Evolutionary conservation across 2,888 invertebrate species (phyloP), one percentile per base, ranked within the genome.

Genomic region (Tenthredo distinguenda): DNA sequence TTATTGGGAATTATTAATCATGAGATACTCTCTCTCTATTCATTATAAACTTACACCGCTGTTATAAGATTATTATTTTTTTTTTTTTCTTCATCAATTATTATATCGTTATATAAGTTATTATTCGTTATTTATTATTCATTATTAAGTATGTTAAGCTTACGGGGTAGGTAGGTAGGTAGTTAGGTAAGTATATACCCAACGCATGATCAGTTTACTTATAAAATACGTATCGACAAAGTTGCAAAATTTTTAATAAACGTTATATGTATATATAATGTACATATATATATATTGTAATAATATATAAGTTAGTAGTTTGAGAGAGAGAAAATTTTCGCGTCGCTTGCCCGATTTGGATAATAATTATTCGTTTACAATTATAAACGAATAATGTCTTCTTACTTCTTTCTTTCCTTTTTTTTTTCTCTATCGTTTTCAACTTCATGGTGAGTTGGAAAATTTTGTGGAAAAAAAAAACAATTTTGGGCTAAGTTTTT

Each of bases 171-270:
- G n/a, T 58, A 55, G 4, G 18, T 58, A 58, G 21, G 10, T 58
- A 21, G 10, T 2, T 26, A 62, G 9, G 12, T 62, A 62, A 9
- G 26, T 26, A 62, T 62, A 62, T 26, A 62, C 62, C 21, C 10
- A 55, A 85, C 74, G 40, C 72, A 79, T 62, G 81, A 84, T 40
- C 12, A 72, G 26, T 47, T 21, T 7, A 40, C 40, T 74, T 43
- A 43, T 21, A 74, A 21, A 74, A 74, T 74, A 74, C 12, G n/a
- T 76, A 85, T 87, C 86, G 86, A 87, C 86, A 87, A 88, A 86
- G 86, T 86, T 87, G 86, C 87, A 87, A 87, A 87, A 87, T 86
- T 82, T 87, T 84, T 85, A 83, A 82, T 82, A 85, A 84, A 85
- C 85, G 85, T 65, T 40, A 76, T 40, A 74, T 40, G 7, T 40